Evolutionary conservation across 1,140 invertebrate genomes (phyloP).

Genomic region (Drosophila aff.): DNA sequence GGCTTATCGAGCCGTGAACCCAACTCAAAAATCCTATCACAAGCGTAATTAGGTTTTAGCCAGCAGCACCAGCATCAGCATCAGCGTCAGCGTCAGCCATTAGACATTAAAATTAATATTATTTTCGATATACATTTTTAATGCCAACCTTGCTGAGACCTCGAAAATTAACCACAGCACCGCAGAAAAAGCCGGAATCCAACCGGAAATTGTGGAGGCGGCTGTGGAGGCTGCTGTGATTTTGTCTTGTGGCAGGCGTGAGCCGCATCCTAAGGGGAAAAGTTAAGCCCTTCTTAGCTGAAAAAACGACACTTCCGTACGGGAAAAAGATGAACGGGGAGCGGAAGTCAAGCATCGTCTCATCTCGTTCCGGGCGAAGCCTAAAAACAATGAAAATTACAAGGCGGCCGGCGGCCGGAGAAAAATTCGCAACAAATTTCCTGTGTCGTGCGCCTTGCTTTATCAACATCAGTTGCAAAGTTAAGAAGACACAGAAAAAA

Average conservation of each 20-base stretch:
- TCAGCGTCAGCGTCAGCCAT: constrained; percentile 20
- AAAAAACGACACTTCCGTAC: constrained; percentile 79
- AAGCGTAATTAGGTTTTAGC: constrained; percentile 53
- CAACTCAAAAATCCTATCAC: constrained; percentile 56
- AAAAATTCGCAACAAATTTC: constrained; percentile 39
- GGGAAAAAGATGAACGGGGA: constrained; percentile 40
- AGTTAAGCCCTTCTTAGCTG: constrained; percentile 77
- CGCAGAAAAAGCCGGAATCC: constrained; percentile 16
- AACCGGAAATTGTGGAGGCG: constrained; percentile 19
- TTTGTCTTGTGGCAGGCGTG: constrained; percentile 55
- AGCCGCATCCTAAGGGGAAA: constrained; percentile 67
- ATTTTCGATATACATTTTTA: constrained; percentile 76
- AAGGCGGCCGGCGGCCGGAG: constrained; percentile 25
- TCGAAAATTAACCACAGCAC: constrained; percentile 50
- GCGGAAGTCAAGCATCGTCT: constrained; percentile 58
- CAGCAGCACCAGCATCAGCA: constrained; percentile 1
- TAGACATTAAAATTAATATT: constrained; percentile 77
- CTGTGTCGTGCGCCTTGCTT: constrained; percentile 47
- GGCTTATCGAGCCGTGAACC: constrained; percentile 43
- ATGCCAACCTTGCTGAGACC: constrained; percentile 65
- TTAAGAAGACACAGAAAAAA: constrained; percentile 18
- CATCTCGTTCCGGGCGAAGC: constrained; percentile 44
- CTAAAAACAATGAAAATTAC: constrained; percentile 80
- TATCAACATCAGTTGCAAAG: constrained; percentile 63
- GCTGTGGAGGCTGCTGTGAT: background rate